These are phyloP conservation scores for Myotis lucifugus DNA, from an alignment of 2,113 vertebrate species.

Conservation along the genomic window DNA sequence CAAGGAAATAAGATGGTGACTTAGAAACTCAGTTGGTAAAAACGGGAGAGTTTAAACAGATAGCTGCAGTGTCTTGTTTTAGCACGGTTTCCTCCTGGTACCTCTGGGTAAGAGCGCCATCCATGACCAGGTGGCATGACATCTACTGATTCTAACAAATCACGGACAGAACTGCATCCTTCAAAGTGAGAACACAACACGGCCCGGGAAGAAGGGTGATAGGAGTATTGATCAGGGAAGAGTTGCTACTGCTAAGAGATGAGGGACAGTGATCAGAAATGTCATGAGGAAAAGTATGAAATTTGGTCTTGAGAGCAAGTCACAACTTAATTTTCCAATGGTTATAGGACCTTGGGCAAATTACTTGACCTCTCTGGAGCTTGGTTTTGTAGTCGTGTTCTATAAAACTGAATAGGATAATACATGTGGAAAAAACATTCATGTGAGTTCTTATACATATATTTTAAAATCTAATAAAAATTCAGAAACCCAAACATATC, in stretches of 20 bases:
- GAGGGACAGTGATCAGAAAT: background rate
- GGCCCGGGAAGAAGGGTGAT: background rate
- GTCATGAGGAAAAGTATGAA: background rate
- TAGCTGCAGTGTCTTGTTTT: background rate
- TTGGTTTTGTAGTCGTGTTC: background rate
- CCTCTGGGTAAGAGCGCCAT: background rate
- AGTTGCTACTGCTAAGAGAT: background rate
- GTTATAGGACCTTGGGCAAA: slow-evolving; percentile 17
- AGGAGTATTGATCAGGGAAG: background rate
- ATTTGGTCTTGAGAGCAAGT: background rate
- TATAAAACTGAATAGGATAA: slow-evolving; percentile 11
- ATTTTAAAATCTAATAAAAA: slow-evolving; percentile 60
- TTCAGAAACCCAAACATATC: slow-evolving; percentile 24
- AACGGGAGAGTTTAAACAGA: background rate
- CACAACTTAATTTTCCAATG: background rate
- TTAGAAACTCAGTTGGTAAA: background rate
- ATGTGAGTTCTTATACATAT: background rate
- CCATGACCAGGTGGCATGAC: background rate
- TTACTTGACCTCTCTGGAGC: background rate
- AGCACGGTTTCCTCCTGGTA: background rate
- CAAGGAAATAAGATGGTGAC: slow-evolving; percentile 7
- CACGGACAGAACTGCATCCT: background rate
- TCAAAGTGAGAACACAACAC: background rate
- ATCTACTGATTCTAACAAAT: background rate
- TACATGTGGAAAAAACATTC: background rate